Evolutionary conservation across 1,140 invertebrate species (phyloP).

Genomic region (Choristoneura fumiferana): DNA sequence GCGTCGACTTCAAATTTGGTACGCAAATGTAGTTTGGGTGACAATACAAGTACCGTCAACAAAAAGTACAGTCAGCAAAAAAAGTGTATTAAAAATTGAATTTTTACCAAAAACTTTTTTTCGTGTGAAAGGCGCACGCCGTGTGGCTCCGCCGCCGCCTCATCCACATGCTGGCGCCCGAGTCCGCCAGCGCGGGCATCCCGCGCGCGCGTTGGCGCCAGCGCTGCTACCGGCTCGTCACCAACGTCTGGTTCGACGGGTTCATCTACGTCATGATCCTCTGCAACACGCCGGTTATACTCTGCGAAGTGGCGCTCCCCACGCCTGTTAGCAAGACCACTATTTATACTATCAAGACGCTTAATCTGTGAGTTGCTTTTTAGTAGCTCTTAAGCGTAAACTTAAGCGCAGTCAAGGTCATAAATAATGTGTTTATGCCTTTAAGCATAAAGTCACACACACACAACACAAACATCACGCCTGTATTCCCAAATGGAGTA

Average conservation of each 20-base stretch:
- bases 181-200: slow-evolving; percentile 45
- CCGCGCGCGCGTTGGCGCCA: slow-evolving; percentile 48
- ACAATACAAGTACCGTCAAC: no score
- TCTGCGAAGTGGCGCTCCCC: slow-evolving; percentile 53
- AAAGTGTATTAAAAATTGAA: no score
- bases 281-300: slow-evolving; percentile 62
- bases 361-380: slow-evolving; percentile 58
- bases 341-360: slow-evolving; percentile 42
- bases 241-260: slow-evolving; percentile 57
- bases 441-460: no score
- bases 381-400: no score
- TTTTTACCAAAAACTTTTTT: no score
- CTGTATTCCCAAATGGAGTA: no score
- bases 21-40: no score
- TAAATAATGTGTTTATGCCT: no score
- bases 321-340: slow-evolving; percentile 27
- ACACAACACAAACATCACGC: no score
- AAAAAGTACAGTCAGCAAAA: no score
- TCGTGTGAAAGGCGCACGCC: slow-evolving; percentile 55
- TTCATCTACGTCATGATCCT: slow-evolving; percentile 65
- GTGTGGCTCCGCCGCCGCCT: slow-evolving; percentile 59
- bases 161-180: slow-evolving; percentile 55
- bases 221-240: slow-evolving; percentile 48
- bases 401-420: no score
- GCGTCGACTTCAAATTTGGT: no score